Conservation (phyloP, 2,113 vertebrate genomes). For the Caloenas nicobarica region DNA sequence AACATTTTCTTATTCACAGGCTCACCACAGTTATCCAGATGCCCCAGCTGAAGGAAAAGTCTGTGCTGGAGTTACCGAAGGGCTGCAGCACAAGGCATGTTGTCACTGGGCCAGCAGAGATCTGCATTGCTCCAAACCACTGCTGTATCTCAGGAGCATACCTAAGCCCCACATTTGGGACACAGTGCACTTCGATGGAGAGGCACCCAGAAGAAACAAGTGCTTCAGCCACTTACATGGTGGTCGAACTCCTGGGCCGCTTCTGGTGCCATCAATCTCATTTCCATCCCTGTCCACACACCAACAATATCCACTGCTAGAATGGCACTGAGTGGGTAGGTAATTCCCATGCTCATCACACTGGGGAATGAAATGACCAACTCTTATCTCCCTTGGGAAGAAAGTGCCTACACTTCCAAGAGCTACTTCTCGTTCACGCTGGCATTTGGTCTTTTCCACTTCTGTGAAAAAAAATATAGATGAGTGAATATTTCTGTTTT, state of each 20-base stretch:
- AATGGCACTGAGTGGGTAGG: slow-evolving; percentile 85
- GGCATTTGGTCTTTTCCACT: slow-evolving; percentile 82
- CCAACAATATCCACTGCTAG: slow-evolving; percentile 86
- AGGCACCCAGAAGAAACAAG: background rate
- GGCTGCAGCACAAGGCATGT: background rate
- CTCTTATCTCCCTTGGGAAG: slow-evolving; percentile 41
- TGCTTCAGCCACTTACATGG: slow-evolving; percentile 82
- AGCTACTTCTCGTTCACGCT: slow-evolving; percentile 79
- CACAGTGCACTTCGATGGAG: background rate
- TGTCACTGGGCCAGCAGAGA: background rate
- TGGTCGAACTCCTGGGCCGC: slow-evolving; percentile 76
- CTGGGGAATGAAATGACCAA: slow-evolving; percentile 79
- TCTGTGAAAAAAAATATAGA: slow-evolving; percentile 52
- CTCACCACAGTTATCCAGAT: background rate
- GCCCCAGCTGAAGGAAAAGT: background rate
- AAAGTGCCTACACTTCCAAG: slow-evolving; percentile 21
- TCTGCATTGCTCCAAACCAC: background rate
- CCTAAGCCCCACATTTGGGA: background rate
- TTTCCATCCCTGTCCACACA: slow-evolving; percentile 87
- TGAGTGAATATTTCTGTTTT: background rate
- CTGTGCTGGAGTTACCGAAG: background rate
- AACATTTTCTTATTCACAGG: background rate
- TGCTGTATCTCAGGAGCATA: background rate
- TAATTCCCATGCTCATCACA: slow-evolving; percentile 88
- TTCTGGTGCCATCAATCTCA: slow-evolving; percentile 85